Evolutionary conservation across 2,113 vertebrate species (phyloP).

Genomic region (Cercopithecus mona): DNA sequence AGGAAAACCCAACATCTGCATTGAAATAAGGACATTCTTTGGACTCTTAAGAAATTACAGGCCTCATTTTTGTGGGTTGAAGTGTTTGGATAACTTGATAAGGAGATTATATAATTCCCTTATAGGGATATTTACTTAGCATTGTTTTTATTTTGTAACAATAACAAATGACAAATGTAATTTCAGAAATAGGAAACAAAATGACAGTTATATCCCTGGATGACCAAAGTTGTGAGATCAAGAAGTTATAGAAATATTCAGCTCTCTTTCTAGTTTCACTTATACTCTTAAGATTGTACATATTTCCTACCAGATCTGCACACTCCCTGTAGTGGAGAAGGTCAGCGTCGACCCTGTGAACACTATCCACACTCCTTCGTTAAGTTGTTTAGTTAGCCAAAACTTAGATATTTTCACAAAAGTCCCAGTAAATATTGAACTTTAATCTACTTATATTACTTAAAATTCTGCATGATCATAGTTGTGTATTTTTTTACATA

Average conservation of each 20-base stretch:
- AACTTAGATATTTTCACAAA: neutral
- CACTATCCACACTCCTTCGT: neutral
- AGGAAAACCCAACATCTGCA: constrained; percentile 55
- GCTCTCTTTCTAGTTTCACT: neutral
- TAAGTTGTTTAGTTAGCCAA: neutral
- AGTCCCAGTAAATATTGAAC: constrained; percentile 11
- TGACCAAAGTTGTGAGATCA: neutral
- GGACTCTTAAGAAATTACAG: constrained; percentile 62
- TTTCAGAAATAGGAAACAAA: constrained; percentile 32
- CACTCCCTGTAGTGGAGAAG: neutral
- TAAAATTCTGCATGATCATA: neutral
- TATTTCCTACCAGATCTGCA: neutral
- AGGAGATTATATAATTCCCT: constrained; percentile 70
- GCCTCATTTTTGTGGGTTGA: constrained; percentile 75
- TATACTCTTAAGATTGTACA: neutral
- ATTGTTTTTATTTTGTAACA: constrained; percentile 64
- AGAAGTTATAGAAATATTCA: neutral
- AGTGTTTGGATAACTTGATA: constrained; percentile 71
- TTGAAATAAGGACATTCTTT: constrained; percentile 65
- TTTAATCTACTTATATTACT: constrained; percentile 11
- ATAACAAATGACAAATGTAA: constrained; percentile 51
- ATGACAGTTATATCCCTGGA: neutral
- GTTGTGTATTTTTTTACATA: neutral
- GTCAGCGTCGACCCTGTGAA: neutral
- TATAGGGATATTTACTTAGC: constrained; percentile 65